Base-by-base conservation (phyloP, 2,888 invertebrate genomes). In the Molanna angustata region DNA sequence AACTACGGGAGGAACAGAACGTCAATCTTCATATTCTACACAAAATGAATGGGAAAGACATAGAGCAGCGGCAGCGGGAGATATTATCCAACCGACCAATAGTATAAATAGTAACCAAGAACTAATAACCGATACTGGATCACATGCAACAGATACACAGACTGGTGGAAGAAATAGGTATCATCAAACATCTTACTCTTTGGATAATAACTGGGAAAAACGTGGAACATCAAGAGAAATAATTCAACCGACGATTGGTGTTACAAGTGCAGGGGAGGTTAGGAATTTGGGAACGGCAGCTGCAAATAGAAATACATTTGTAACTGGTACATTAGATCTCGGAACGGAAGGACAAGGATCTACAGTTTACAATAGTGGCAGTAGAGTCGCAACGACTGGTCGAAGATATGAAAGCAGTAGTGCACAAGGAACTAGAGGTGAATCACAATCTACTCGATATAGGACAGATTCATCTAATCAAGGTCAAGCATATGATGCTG, bases 341-440 rank as follows among this genome's bases (percentile, higher is more conserved):
- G 67, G 68, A 49, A 72, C 72, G 39, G 69, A 71, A 52, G 56
- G 62, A 14, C 66, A 65, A 60, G 54, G 61, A 42, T 62, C 59
- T 35, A 42, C 61, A 54, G 17, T 59, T 59, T 52, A 58, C 41
- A 49, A 43, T 18, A 56, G 47, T 13, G 55, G 55, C 4, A 55
- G 52, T 20, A 45, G 55, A 22, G 49, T 52, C 7, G 55, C 54
- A 6, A 18, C 40, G 13, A 44, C 43, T 1, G 54, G 52, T 1
- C 20, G 45, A 9, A n/a, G n/a, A n/a, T 53, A 53, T 16, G 44
- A 22, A 32, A 21, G 14, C 4, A 40, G 13, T 6, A 33, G 11
- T 33, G 3, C 4, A n/a, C 21, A 32, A 22, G 49, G 43, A 21
- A 11, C 44, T 9, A 48, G 17, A 22, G 48, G 39, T 2, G 48